Base-by-base conservation (phyloP, 1,140 invertebrate genomes). In the Adelges cooleyi region DNA sequence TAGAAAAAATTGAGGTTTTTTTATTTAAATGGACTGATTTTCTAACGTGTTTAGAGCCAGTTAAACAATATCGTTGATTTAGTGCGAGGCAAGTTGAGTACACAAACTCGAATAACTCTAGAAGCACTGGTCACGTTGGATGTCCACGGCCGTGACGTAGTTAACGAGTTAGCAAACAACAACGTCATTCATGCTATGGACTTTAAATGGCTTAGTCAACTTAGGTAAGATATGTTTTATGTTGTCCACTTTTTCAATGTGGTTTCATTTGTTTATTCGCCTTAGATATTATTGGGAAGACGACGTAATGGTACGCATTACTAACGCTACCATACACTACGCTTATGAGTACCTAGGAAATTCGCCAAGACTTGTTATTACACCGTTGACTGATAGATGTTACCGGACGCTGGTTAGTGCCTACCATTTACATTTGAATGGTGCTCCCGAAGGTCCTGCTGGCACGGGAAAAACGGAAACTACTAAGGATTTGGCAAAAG, bases 261-360 rank as follows among this genome's bases (percentile, higher is more conserved):
- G 40, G 15, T 49, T 29, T 8, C 2, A 0, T 67, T 65, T 50
- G 18, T 17, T 65, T 70, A n/a, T 22, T 42, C 42, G 2, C 11
- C 67, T 22, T 48, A 75, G 76, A 67, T 95, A 95, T 75, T 96
- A 96, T 73, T 90, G 89, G 84, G 85, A 92, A 71, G 80, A 86
- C 23, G 78, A 82, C 68, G 85, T 87, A 68, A 75, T 83, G 56
- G 90, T 95, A 0, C 80, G 86, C 71, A 89, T 95, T 69, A 91
- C 90, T 36, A 95, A 95, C 77, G 87, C 92, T 2, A 85, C 84
- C 50, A 84, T 89, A 15, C 33, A 65, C 1, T 97, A 92, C 77
- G 90, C 86, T 18, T 95, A 95, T 72, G 93, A 97, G 77, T 97
- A 96, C 75, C 77, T 92, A 15, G 89, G 88, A 6, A 90, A 90